Evolutionary conservation across 2,888 invertebrate species (phyloP).

Genomic region (Neoaliturus tenellus): DNA sequence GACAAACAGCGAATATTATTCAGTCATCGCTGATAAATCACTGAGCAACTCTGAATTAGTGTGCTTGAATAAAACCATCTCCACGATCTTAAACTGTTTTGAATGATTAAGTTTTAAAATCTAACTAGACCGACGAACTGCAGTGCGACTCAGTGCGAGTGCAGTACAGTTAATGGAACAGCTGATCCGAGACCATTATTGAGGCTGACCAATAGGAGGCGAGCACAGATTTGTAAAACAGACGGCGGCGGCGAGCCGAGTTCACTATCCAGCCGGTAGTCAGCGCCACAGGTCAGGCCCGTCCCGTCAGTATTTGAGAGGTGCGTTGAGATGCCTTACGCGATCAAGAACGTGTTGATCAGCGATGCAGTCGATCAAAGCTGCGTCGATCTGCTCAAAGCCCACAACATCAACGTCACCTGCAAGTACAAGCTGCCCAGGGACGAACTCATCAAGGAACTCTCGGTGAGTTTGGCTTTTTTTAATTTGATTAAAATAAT

Average conservation of each 20-base stretch:
- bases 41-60: background rate
- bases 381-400: conserved; percentile 87
- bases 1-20: background rate
- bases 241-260: background rate
- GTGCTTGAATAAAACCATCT: too few relatives aligned
- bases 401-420: conserved; percentile 87
- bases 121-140: background rate
- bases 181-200: conserved; percentile 6
- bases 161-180: background rate
- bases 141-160: background rate
- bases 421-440: conserved; percentile 86
- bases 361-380: conserved; percentile 94
- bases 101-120: background rate
- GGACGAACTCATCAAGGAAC: conserved; percentile 87
- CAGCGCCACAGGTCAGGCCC: background rate
- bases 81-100: background rate
- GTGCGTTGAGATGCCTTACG: background rate
- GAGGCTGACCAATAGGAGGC: background rate
- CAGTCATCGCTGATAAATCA: too few relatives aligned
- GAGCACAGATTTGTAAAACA: conserved; percentile 17
- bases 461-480: conserved; percentile 83
- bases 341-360: conserved; percentile 88
- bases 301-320: background rate
- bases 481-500: too few relatives aligned
- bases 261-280: background rate